Conservation (phyloP, 2,797 vertebrate species). For the Pangasius krempfi region DNA sequence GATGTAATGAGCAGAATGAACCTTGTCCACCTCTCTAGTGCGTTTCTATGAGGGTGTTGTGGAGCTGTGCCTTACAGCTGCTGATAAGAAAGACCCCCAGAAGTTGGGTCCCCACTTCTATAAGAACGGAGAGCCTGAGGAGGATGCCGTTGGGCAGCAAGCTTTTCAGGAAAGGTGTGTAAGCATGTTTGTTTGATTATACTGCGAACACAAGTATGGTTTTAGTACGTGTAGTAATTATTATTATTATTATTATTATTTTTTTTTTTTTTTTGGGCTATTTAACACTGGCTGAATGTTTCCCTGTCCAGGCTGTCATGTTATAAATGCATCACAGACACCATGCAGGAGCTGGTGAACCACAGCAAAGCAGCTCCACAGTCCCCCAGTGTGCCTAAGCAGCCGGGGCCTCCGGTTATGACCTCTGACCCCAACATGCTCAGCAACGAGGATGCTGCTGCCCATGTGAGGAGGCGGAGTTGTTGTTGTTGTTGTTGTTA, state of each 20-base stretch:
- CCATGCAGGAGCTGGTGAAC: conserved; percentile 96
- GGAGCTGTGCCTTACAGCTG: conserved; percentile 92
- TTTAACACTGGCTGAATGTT: not conserved
- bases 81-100: conserved; percentile 96
- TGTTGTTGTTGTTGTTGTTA: not conserved
- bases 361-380: conserved; percentile 98
- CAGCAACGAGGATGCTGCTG: conserved; percentile 95
- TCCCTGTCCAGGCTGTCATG: conserved; percentile 80
- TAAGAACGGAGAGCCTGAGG: conserved; percentile 95
- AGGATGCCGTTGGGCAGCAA: conserved; percentile 86
- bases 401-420: conserved; percentile 92
- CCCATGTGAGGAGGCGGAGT: conserved; percentile 81
- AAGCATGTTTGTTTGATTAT: not conserved
- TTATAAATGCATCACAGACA: conserved; percentile 97
- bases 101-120: conserved; percentile 95
- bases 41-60: conserved; percentile 97
- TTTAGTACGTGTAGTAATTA: not conserved
- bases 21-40: conserved; percentile 69
- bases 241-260: no score
- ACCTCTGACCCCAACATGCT: conserved; percentile 98
- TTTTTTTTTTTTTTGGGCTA: no score
- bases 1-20: not conserved
- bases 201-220: not conserved
- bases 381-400: conserved; percentile 97
- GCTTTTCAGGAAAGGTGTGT: conserved; percentile 92